Conservation (phyloP, 2,797 vertebrate species). For the Columba guinea region DNA sequence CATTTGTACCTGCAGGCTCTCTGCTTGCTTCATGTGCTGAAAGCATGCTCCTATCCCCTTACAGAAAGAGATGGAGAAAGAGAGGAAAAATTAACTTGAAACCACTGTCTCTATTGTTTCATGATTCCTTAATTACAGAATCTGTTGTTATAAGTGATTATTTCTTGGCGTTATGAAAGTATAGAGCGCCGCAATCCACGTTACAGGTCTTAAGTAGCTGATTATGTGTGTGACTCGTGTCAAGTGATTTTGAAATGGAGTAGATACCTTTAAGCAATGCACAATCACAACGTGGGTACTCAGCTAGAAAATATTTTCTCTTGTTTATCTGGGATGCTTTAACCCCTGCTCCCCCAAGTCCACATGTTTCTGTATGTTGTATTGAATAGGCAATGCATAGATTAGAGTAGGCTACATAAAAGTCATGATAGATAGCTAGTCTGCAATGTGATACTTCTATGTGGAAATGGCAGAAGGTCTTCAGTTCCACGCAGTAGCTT, state of each 20-base stretch:
- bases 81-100: conserved; percentile 38
- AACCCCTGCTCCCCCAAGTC: not conserved
- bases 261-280: conserved; percentile 21
- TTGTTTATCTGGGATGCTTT: conserved; percentile 10
- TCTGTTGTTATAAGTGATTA: conserved; percentile 51
- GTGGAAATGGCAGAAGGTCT: conserved; percentile 9
- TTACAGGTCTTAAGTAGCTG: conserved; percentile 54
- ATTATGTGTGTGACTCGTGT: conserved; percentile 20
- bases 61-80: not conserved
- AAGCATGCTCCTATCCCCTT: conserved; percentile 5
- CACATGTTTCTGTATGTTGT: not conserved
- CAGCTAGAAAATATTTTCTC: conserved; percentile 42
- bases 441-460: not conserved
- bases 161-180: conserved; percentile 44
- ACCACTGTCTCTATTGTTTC: conserved; percentile 27
- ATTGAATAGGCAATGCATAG: not conserved
- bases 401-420: not conserved
- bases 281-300: not conserved
- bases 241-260: conserved; percentile 39
- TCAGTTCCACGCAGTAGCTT: conserved; percentile 25
- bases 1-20: not conserved
- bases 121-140: conserved; percentile 51
- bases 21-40: not conserved
- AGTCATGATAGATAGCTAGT: not conserved
- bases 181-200: conserved; percentile 5